Conservation (phyloP, 2,113 vertebrate species). For the Nicator chloris region DNA sequence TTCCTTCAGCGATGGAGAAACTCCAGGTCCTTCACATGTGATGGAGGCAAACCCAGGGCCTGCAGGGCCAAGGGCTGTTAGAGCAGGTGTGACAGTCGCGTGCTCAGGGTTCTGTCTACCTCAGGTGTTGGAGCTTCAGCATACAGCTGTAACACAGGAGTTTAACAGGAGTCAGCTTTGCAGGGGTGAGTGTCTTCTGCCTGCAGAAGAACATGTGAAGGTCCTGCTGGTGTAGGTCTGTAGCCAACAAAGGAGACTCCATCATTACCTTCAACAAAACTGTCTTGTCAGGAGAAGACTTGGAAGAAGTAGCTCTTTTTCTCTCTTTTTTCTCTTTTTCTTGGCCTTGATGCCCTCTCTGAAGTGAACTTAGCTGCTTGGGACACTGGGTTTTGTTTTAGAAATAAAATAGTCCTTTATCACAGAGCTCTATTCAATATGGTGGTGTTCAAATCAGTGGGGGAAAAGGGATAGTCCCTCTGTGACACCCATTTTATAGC, state of each 20-base stretch:
- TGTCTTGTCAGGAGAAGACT: neutral
- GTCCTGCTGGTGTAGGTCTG: neutral
- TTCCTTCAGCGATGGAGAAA: neutral
- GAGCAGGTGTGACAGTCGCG: accelerated
- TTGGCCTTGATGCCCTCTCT: neutral
- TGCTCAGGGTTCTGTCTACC: neutral
- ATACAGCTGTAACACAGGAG: neutral
- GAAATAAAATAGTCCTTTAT: neutral
- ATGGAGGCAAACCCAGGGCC: neutral
- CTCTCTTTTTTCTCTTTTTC: too few species aligned
- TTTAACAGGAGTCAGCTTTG: neutral
- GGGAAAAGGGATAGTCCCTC: neutral
- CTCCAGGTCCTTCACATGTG: neutral
- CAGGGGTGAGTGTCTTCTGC: neutral
- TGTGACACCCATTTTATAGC: neutral
- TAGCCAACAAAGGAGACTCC: neutral
- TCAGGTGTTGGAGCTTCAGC: neutral
- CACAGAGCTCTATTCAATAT: neutral
- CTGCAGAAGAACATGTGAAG: neutral
- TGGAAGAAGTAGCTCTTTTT: neutral
- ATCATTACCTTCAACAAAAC: neutral
- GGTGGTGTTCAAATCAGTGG: neutral
- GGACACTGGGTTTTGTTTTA: neutral
- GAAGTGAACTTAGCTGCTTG: neutral
- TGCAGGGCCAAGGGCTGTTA: neutral